phyloP scores from a whole-genome alignment of 2,888 invertebrate species.

The Drosophila buzzatii region DNA sequence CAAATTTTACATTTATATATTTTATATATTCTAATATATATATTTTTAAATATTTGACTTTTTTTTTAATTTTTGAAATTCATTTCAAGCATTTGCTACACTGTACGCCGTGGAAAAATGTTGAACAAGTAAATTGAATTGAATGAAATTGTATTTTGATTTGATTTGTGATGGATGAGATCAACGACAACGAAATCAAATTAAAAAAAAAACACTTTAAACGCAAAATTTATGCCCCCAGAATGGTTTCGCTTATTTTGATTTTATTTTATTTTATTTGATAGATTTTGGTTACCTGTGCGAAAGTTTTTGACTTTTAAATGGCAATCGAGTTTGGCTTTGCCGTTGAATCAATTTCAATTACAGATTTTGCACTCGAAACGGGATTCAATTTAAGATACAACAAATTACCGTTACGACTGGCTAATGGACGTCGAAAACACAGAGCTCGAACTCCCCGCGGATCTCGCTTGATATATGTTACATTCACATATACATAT shows the following conservation, averaged over 20 bases:
- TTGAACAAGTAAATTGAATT: conserved; percentile 67
- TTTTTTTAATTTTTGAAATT: background rate
- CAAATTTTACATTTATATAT: background rate
- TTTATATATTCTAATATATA: background rate
- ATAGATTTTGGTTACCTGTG: conserved; percentile 57
- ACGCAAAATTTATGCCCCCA: conserved; percentile 29
- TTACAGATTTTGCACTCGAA: conserved; percentile 72
- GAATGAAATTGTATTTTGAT: conserved; percentile 72
- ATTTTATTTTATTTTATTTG: background rate
- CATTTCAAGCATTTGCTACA: background rate
- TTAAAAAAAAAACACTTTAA: conserved; percentile 39
- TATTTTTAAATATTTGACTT: background rate
- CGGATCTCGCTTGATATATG: conserved; percentile 9
- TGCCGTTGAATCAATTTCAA: conserved; percentile 63
- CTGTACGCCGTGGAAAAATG: conserved; percentile 32
- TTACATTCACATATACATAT: background rate
- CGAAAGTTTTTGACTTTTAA: conserved; percentile 62
- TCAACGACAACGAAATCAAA: conserved; percentile 45
- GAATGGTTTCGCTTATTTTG: conserved; percentile 24
- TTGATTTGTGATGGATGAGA: conserved; percentile 61
- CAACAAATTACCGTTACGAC: conserved; percentile 39
- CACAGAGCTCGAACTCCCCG: conserved; percentile 11
- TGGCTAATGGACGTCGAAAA: conserved; percentile 21
- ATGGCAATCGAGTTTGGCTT: conserved; percentile 45
- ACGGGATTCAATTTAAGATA: conserved; percentile 18